phyloP scores from a whole-genome alignment of 2,888 invertebrate species.

The Caenorhabditis virilis region DNA sequence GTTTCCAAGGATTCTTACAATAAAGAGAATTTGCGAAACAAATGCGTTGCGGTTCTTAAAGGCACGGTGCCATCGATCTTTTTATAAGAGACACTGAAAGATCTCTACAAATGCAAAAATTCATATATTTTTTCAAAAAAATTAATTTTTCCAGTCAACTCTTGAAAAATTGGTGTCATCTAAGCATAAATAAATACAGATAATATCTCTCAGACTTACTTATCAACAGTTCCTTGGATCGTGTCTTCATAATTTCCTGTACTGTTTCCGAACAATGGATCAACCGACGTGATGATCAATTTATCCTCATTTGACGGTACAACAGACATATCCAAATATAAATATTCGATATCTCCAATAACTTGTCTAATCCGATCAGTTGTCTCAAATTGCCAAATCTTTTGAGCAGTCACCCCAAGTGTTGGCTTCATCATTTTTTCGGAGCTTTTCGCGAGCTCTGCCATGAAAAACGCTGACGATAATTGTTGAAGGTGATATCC shows the following conservation, averaged over 20 bases:
- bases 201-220: slow-evolving; percentile 10
- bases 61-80: too few species aligned
- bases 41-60: too few species aligned
- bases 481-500: slow-evolving; percentile 23
- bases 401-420: slow-evolving; percentile 10
- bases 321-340: slow-evolving; percentile 34
- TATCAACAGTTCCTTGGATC: slow-evolving; percentile 32
- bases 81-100: too few species aligned
- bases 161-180: background rate
- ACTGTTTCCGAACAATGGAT: slow-evolving; percentile 14
- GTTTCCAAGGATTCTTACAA: too few species aligned
- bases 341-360: slow-evolving; percentile 11
- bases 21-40: too few species aligned
- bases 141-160: too few species aligned
- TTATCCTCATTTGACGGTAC: slow-evolving; percentile 28
- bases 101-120: too few species aligned
- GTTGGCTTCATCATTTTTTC: slow-evolving; percentile 1
- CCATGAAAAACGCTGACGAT: slow-evolving; percentile 10
- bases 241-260: slow-evolving; percentile 30
- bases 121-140: too few species aligned
- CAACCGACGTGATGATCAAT: slow-evolving; percentile 12
- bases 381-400: slow-evolving; percentile 12
- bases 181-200: background rate
- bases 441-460: background rate
- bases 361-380: slow-evolving; percentile 14